phyloP scores from a whole-genome alignment of 2,888 invertebrate genomes.

The Uloborus plumipes region DNA sequence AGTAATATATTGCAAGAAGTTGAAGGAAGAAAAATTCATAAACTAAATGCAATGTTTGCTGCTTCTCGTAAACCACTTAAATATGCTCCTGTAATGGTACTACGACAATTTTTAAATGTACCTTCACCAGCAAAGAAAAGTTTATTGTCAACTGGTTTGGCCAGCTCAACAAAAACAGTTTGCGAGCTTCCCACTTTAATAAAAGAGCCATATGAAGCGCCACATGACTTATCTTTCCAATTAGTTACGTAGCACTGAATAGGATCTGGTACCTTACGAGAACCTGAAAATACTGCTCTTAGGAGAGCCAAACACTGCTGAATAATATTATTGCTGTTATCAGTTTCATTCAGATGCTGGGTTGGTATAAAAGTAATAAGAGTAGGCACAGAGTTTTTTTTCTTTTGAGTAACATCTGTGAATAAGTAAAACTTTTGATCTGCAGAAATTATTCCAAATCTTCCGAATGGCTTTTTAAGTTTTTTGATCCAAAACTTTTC shows the following conservation, averaged over 20 bases:
- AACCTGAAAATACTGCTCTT: constrained; percentile 70
- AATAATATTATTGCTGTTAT: constrained; percentile 71
- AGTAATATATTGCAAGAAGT: too few relatives aligned
- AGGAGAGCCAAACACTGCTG: constrained; percentile 71
- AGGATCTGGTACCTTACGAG: constrained; percentile 70
- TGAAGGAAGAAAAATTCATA: too few relatives aligned
- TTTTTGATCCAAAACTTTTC: constrained; percentile 72
- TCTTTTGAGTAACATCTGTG: constrained; percentile 70
- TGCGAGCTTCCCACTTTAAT: constrained; percentile 71
- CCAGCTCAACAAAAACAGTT: constrained; percentile 71
- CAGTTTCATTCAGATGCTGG: constrained; percentile 70
- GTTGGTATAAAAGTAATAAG: constrained; percentile 72
- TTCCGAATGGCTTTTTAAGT: constrained; percentile 68
- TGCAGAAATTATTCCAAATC: constrained; percentile 30
- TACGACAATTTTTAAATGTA: constrained; percentile 49
- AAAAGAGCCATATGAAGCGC: constrained; percentile 73
- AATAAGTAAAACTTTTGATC: constrained; percentile 71
- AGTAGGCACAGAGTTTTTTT: constrained; percentile 65
- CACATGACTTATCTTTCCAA: constrained; percentile 71
- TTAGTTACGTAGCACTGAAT: constrained; percentile 71
- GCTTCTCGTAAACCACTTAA: constrained; percentile 71
- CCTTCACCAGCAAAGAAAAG: constrained; percentile 74
- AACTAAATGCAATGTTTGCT: constrained; percentile 67
- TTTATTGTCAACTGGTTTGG: constrained; percentile 70
- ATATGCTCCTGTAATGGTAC: constrained; percentile 71